Evolutionary conservation across 2,888 invertebrate genomes (phyloP).

Genomic region (Dasysyrphus albostriatus): DNA sequence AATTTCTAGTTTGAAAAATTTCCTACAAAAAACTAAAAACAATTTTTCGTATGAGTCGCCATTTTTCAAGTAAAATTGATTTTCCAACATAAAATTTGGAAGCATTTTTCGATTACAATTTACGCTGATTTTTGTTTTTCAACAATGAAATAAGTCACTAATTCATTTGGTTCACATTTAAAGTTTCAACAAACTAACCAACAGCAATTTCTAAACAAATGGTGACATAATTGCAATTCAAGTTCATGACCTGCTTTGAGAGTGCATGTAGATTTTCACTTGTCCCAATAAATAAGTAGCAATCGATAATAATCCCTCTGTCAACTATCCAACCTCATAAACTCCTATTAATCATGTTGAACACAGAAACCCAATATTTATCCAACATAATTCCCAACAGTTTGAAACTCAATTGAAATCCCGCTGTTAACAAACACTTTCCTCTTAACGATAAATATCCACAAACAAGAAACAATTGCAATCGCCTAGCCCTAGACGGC

Average conservation of each 20-base stretch:
- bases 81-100: no score
- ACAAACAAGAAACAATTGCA: not conserved
- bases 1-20: no score
- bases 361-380: conserved; percentile 73
- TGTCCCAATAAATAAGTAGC: conserved; percentile 14
- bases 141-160: no score
- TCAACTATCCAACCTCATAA: conserved; percentile 1
- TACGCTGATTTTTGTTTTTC: no score
- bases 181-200: not conserved
- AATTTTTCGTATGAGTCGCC: no score
- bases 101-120: no score
- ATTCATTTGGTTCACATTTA: not conserved
- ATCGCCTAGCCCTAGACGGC: not conserved
- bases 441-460: conserved; percentile 23
- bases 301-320: conserved; percentile 31
- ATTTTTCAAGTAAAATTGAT: no score
- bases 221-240: conserved; percentile 26
- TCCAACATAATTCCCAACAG: conserved; percentile 55
- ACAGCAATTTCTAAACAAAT: not conserved
- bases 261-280: conserved; percentile 2
- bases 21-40: no score
- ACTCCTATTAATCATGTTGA: conserved; percentile 37
- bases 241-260: conserved; percentile 56
- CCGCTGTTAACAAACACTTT: conserved; percentile 67
- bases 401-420: conserved; percentile 68